phyloP scores from a whole-genome alignment of 2,797 vertebrate genomes.

The Anisognathus igniventris region DNA sequence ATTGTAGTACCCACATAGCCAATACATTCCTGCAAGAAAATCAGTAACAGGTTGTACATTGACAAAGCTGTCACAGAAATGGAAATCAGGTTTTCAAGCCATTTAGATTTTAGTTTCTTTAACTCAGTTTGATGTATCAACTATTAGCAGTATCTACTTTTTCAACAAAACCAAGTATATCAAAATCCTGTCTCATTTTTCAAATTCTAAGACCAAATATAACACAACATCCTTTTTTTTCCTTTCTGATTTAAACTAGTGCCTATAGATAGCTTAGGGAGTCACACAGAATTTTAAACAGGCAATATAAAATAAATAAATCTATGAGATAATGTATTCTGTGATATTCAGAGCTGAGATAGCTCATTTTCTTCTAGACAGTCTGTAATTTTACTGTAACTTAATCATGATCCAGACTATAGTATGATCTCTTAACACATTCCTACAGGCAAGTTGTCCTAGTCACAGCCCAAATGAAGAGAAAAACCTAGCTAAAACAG shows the following conservation, averaged over 20 bases:
- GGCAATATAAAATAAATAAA: conserved; percentile 34
- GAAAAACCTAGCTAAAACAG: neutral
- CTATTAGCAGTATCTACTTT: neutral
- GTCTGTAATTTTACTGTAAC: conserved; percentile 16
- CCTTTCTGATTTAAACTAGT: neutral
- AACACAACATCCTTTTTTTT: neutral
- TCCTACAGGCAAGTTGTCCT: neutral
- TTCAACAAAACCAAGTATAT: neutral
- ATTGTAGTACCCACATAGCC: neutral
- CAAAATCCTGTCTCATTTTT: conserved; percentile 8
- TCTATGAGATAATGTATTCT: neutral
- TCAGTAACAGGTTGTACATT: neutral
- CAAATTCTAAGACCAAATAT: neutral
- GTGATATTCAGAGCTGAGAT: neutral
- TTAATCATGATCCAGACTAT: neutral
- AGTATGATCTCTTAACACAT: neutral
- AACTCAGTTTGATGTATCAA: neutral
- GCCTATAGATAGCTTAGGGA: neutral
- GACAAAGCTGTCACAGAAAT: neutral
- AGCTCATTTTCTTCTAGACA: conserved; percentile 27
- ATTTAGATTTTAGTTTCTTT: conserved; percentile 12
- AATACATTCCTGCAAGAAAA: neutral
- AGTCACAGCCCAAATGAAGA: neutral
- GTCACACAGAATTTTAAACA: neutral
- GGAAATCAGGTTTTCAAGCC: neutral